Conservation (phyloP, 2,113 vertebrate species). For the Anarrhichthys ocellatus region DNA sequence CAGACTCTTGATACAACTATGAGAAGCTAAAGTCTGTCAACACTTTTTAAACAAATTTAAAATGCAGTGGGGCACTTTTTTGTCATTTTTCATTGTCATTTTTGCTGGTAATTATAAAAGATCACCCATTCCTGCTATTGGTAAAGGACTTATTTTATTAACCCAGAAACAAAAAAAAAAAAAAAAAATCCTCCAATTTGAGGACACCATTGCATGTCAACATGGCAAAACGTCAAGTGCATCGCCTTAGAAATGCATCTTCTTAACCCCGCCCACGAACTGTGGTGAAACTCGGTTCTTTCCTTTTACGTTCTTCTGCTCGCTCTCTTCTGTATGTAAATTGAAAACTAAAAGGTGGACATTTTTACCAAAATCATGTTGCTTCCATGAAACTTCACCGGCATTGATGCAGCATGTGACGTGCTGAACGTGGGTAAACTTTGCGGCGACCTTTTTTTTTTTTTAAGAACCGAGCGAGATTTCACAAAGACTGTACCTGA, state of each 20-base stretch:
- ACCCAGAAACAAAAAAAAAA: constrained; percentile 51
- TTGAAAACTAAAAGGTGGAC: constrained; percentile 46
- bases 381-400: constrained; percentile 72
- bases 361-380: constrained; percentile 72
- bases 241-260: constrained; percentile 35
- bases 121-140: constrained; percentile 69
- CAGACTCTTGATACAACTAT: constrained; percentile 48
- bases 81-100: constrained; percentile 58
- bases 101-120: constrained; percentile 77
- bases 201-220: constrained; percentile 74
- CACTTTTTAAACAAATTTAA: constrained; percentile 48
- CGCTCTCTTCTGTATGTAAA: constrained; percentile 57
- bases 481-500: constrained; percentile 60
- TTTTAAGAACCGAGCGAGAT: constrained; percentile 39
- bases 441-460: constrained; percentile 20
- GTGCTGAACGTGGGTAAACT: constrained; percentile 63
- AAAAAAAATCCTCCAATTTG: constrained; percentile 51
- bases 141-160: constrained; percentile 77
- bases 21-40: constrained; percentile 45
- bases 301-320: constrained; percentile 61
- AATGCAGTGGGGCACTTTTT: constrained; percentile 70
- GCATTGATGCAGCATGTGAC: constrained; percentile 71
- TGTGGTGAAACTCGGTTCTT: constrained; percentile 39
- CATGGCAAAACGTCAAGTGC: constrained; percentile 36
- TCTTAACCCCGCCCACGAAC: constrained; percentile 45